Evolutionary conservation across 30 jellyfish, hydroid and myxozoan genomes (phyloP).

Genomic region (Haliclystus octoradiatus): DNA sequence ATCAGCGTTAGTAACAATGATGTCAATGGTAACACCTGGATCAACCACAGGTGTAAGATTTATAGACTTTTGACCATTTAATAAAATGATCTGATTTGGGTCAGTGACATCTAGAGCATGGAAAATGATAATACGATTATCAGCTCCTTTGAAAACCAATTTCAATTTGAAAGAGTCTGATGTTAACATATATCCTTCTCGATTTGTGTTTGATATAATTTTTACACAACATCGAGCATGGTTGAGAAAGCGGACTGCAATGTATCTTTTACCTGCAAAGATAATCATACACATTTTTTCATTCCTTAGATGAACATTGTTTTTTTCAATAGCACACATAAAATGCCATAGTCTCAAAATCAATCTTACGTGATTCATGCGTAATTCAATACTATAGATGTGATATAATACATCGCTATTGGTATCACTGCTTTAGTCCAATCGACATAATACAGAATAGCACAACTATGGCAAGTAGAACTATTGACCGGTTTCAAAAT

Average conservation of each 20-base stretch:
- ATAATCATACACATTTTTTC: too few relatives aligned
- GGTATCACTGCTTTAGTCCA: too few relatives aligned
- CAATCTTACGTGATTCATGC: too few relatives aligned
- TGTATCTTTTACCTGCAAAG: slow-evolving; percentile 23
- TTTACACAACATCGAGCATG: slow-evolving; percentile 48
- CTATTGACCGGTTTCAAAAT: too few relatives aligned
- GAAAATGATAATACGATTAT: slow-evolving; percentile 42
- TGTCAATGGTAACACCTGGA: slow-evolving; percentile 39
- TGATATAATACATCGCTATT: too few relatives aligned
- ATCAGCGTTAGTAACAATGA: slow-evolving; percentile 36
- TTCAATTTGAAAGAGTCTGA: slow-evolving; percentile 64
- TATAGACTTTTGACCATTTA: slow-evolving; percentile 49
- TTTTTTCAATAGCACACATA: too few relatives aligned
- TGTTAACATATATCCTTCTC: slow-evolving; percentile 60
- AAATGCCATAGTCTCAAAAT: too few relatives aligned
- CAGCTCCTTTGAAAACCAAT: slow-evolving; percentile 68
- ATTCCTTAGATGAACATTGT: too few relatives aligned
- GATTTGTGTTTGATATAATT: slow-evolving; percentile 26
- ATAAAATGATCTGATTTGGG: slow-evolving; percentile 15
- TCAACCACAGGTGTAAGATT: slow-evolving; percentile 40
- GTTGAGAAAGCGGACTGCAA: slow-evolving; percentile 42
- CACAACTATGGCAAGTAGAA: too few relatives aligned
- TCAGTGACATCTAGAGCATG: slow-evolving; percentile 48
- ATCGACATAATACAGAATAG: too few relatives aligned
- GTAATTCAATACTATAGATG: too few relatives aligned